Evolutionary conservation across 1,140 invertebrate genomes (phyloP).

Genomic region (Trichonephila clavipes): DNA sequence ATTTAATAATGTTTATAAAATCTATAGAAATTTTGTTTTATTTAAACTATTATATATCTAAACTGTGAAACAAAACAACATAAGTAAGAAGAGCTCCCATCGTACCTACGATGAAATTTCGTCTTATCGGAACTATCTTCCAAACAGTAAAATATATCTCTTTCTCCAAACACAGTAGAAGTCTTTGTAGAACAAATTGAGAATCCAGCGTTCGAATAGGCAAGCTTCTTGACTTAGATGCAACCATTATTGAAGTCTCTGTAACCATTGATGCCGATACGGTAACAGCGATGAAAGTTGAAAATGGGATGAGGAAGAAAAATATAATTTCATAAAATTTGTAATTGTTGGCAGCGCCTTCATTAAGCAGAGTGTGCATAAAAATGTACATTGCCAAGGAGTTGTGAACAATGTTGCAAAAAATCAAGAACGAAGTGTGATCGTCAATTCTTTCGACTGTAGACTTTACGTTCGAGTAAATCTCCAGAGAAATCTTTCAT

Average conservation of each 20-base stretch:
- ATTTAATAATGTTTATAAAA: no score
- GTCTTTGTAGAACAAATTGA: background rate
- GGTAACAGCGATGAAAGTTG: background rate
- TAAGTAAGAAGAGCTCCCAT: background rate
- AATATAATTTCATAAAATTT: background rate
- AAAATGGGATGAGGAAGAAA: background rate
- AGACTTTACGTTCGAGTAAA: background rate
- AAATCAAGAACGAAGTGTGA: background rate
- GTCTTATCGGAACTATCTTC: constrained; percentile 8
- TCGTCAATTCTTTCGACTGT: background rate
- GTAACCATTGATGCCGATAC: background rate
- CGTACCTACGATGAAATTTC: background rate
- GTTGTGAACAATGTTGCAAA: background rate
- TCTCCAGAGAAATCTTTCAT: background rate
- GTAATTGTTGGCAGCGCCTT: background rate
- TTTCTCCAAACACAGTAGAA: background rate
- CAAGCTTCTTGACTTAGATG: background rate
- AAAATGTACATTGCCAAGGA: background rate
- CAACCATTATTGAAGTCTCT: background rate
- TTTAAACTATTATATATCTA: background rate
- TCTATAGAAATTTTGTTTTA: no score
- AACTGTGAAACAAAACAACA: background rate
- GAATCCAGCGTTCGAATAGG: background rate
- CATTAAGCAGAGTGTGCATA: background rate
- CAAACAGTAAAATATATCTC: background rate